Percentiles rank a stretch among this genome's conserved stretches.
Evolutionary conservation across 2,888 invertebrate species (phyloP).

Genomic region (Calephelis perditalis): DNA sequence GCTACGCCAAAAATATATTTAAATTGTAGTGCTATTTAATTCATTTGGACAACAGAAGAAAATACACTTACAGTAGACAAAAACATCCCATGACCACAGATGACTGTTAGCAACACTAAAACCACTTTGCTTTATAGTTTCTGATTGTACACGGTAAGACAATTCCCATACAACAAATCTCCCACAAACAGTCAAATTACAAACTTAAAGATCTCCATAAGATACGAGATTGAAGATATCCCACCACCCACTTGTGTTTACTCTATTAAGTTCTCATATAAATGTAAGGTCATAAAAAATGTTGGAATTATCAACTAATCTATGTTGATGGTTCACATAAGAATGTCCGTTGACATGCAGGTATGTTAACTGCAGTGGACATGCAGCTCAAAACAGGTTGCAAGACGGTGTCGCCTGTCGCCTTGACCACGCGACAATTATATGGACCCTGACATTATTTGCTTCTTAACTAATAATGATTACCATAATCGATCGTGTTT

Average conservation of each 20-base stretch:
- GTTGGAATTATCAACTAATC: background rate
- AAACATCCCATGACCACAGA: too few species aligned
- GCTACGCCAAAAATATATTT: too few species aligned
- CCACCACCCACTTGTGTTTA: background rate
- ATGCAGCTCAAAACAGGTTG: slow-evolving; percentile 35
- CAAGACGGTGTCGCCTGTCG: slow-evolving; percentile 55
- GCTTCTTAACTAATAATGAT: slow-evolving; percentile 8
- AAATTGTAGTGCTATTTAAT: too few species aligned
- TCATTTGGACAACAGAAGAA: too few species aligned
- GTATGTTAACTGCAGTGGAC: slow-evolving; percentile 32
- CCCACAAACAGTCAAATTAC: background rate
- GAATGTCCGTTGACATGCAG: slow-evolving; percentile 6
- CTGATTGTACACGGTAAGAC: background rate
- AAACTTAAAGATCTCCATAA: slow-evolving; percentile 2
- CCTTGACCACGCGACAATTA: slow-evolving; percentile 61
- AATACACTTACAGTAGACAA: too few species aligned
- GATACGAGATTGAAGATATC: too few species aligned
- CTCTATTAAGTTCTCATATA: slow-evolving; percentile 3
- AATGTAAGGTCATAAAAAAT: slow-evolving; percentile 6
- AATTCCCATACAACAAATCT: slow-evolving; percentile 13
- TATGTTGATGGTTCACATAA: slow-evolving; percentile 6
- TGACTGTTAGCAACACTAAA: too few species aligned
- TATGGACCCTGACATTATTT: slow-evolving; percentile 60
- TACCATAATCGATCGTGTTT: slow-evolving; percentile 1
- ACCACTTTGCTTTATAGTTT: too few species aligned